Percentiles rank a stretch among this genome's conserved stretches.
These are phyloP conservation scores for Drosophila mauritiana DNA, from an alignment of 1,140 invertebrate genomes.

Conservation along the genomic window DNA sequence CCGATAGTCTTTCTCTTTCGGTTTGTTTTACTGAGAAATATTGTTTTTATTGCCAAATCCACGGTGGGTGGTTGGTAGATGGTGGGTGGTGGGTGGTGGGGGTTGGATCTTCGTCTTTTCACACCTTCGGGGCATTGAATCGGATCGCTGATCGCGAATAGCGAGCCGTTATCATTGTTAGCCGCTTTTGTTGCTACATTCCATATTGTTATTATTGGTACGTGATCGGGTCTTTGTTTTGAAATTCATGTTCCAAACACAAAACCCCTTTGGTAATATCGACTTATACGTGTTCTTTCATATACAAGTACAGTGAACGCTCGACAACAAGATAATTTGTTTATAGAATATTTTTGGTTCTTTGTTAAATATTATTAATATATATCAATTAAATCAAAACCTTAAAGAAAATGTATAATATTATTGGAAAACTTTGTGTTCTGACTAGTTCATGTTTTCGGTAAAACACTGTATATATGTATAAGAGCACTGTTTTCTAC, in stretches of 20 bases:
- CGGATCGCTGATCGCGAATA: slow-evolving; percentile 19
- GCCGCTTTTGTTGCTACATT: slow-evolving; percentile 45
- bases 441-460: background rate
- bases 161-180: slow-evolving; percentile 45
- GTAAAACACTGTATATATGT: slow-evolving; percentile 1
- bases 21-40: slow-evolving; percentile 3
- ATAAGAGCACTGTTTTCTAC: slow-evolving; percentile 6
- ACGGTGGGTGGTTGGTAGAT: background rate
- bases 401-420: too few relatives aligned
- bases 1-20: background rate
- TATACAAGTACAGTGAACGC: slow-evolving; percentile 1
- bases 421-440: too few relatives aligned
- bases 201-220: slow-evolving; percentile 49
- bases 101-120: slow-evolving; percentile 28
- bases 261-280: slow-evolving; percentile 25
- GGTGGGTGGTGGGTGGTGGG: background rate
- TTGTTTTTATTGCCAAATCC: slow-evolving; percentile 2
- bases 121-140: slow-evolving; percentile 47
- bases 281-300: slow-evolving; percentile 37
- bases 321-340: background rate
- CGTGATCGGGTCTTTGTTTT: slow-evolving; percentile 48
- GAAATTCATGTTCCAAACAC: slow-evolving; percentile 39
- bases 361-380: background rate
- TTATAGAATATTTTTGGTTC: background rate
- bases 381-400: background rate